Base-by-base conservation (phyloP, 2,888 invertebrate species). In the Cactoblastis cactorum region DNA sequence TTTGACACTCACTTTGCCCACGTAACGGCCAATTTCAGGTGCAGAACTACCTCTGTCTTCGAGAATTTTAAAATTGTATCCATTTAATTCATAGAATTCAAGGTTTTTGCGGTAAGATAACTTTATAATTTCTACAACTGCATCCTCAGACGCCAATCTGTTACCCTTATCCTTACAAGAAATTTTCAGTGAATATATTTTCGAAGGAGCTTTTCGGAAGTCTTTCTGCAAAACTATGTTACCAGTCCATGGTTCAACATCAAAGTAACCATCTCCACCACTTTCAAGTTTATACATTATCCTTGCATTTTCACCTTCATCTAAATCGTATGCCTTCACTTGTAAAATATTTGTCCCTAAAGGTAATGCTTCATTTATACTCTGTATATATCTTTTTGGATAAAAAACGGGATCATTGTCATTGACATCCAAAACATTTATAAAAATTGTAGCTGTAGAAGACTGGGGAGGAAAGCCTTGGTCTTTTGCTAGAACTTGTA, bases 371-470 rank as follows among this genome's bases (percentile, higher is more conserved):
- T 95, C 95, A 32, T 92, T 90, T 38, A 97, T 89, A 38, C 94
- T 91, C 62, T 95, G 92, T 72, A 97, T 94, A 80, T 98, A 98
- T 68, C 93, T 92, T 71, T 92, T 92, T 0, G 98, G 98, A 85
- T 98, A 98, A 87, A 98, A 98, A 67, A 94, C 92, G 0, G 98
- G 98, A 64, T 93, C 92, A 77, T 98, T 98, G 81, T 98, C 98
- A 79, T 98, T 98, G 11, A 96, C 93, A 82, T 98, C 98, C 54
- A 94, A 88, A 14, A 98, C 92, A 59, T 90, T 93, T 4, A 98
- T 82, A 67, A 92, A 91, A 47, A 98, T 94, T 0, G 96, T 96
- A 6, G 97, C 96, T 0, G 97, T 96, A 5, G 98, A 96, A 14
- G 97, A 96, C 74, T 97, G 95, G 0, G 97, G 94, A 22, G 97